Evolutionary conservation across 2,888 invertebrate genomes (phyloP).

Genomic region (Pheosia tremula): DNA sequence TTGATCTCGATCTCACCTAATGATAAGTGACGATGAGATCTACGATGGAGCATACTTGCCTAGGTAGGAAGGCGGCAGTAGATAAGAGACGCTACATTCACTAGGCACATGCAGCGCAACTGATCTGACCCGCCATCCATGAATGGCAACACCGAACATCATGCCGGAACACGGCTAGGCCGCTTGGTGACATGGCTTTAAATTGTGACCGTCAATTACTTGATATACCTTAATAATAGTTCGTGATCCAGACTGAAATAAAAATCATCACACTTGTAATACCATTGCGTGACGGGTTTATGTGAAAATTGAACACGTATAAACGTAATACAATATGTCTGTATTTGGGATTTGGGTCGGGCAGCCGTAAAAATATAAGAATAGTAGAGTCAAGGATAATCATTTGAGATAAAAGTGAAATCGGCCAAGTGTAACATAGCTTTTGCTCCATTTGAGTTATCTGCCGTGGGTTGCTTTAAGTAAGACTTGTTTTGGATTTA

Average conservation of each 20-base stretch:
- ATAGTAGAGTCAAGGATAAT: slow-evolving; percentile 27
- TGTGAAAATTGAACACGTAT: slow-evolving; percentile 16
- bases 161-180: too few species aligned
- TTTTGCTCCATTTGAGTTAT: slow-evolving; percentile 29
- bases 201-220: not conserved
- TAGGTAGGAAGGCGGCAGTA: too few species aligned
- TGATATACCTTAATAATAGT: not conserved
- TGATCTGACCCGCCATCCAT: too few species aligned
- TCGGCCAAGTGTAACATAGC: slow-evolving; percentile 35
- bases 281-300: not conserved
- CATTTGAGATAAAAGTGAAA: slow-evolving; percentile 40
- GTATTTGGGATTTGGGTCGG: slow-evolving; percentile 32
- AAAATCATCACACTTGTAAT: too few species aligned
- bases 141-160: too few species aligned
- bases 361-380: slow-evolving; percentile 30
- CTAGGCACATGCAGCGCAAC: too few species aligned
- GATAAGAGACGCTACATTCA: too few species aligned
- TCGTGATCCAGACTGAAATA: not conserved
- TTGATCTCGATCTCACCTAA: too few species aligned
- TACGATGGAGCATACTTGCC: too few species aligned
- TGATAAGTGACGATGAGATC: too few species aligned
- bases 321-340: slow-evolving; percentile 29
- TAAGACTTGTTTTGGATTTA: slow-evolving; percentile 2
- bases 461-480: slow-evolving; percentile 25
- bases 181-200: too few species aligned